phyloP scores from a whole-genome alignment of 2,113 vertebrate species.

The Labeo rohita region DNA sequence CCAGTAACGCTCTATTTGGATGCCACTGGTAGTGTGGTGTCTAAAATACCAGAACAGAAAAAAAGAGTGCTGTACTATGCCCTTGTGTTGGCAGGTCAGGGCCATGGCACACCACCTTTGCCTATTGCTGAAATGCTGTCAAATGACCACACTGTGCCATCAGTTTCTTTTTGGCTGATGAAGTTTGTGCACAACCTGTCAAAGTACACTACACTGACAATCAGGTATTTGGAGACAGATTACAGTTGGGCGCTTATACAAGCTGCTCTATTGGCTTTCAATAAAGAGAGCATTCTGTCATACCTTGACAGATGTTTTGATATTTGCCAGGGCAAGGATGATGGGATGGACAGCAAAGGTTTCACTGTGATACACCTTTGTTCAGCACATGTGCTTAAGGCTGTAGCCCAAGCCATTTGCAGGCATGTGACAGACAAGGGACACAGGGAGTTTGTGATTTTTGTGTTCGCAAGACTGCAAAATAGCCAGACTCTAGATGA shows the following conservation, averaged over 20 bases:
- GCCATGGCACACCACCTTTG: slow-evolving; percentile 4
- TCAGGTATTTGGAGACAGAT: slow-evolving; percentile 8
- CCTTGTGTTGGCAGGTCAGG: slow-evolving; percentile 33
- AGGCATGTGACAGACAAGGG: not conserved
- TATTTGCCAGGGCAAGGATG: not conserved
- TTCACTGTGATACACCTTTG: slow-evolving; percentile 9
- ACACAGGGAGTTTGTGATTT: not conserved
- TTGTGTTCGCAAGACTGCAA: slow-evolving; percentile 14
- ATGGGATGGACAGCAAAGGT: not conserved
- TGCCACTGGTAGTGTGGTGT: slow-evolving; percentile 38
- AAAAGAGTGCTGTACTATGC: not conserved
- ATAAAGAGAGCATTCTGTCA: not conserved
- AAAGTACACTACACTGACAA: not conserved
- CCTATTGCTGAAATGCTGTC: slow-evolving; percentile 41
- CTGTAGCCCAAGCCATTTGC: not conserved
- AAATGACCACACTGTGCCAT: slow-evolving; percentile 36
- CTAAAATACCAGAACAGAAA: slow-evolving; percentile 36
- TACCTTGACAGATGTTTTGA: slow-evolving; percentile 9
- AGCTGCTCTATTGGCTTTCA: slow-evolving; percentile 4
- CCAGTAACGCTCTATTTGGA: slow-evolving; percentile 31
- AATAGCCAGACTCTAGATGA: not conserved
- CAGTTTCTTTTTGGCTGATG: slow-evolving; percentile 25
- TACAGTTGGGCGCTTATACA: slow-evolving; percentile 27
- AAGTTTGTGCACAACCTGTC: slow-evolving; percentile 2
- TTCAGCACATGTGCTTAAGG: slow-evolving; percentile 17